Evolutionary conservation across 1,140 invertebrate genomes (phyloP).

Genomic region (Brachionus rotundiformis): DNA sequence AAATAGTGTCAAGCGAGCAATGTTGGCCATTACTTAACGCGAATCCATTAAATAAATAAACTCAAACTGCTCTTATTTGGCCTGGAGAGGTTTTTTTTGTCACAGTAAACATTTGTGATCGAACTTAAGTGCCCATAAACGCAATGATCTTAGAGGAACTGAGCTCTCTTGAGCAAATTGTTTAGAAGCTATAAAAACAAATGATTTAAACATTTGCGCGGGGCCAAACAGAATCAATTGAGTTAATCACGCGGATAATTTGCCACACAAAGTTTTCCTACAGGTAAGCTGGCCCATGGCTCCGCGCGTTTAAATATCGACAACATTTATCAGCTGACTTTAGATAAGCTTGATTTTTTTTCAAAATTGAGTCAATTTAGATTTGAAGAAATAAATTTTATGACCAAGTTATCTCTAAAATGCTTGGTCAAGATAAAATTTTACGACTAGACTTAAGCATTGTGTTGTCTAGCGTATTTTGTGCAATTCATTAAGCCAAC

Average conservation of each 20-base stretch:
- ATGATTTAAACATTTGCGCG: constrained; percentile 10
- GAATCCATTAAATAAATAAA: constrained; percentile 35
- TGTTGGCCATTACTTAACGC: neutral
- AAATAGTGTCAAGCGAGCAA: constrained; percentile 27
- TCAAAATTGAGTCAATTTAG: no score
- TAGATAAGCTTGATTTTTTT: neutral
- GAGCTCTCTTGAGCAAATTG: constrained; percentile 15
- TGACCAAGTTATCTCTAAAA: constrained; percentile 14
- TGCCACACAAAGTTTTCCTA: constrained; percentile 10
- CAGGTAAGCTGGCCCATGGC: constrained; percentile 12
- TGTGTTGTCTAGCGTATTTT: neutral
- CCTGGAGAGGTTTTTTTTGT: constrained; percentile 24
- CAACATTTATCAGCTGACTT: constrained; percentile 32
- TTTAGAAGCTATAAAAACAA: constrained; percentile 39
- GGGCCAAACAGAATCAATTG: constrained; percentile 24
- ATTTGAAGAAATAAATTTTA: constrained; percentile 44
- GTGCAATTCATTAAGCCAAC: neutral
- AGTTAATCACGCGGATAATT: constrained; percentile 45
- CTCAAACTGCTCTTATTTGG: neutral
- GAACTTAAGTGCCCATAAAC: neutral
- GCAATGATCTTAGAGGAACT: constrained; percentile 11
- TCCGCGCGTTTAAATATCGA: neutral
- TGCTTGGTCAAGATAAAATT: neutral
- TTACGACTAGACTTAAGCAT: neutral
- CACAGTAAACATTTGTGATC: constrained; percentile 5